phyloP scores from a whole-genome alignment of 2,888 invertebrate species.

The Eupithecia abbreviata region DNA sequence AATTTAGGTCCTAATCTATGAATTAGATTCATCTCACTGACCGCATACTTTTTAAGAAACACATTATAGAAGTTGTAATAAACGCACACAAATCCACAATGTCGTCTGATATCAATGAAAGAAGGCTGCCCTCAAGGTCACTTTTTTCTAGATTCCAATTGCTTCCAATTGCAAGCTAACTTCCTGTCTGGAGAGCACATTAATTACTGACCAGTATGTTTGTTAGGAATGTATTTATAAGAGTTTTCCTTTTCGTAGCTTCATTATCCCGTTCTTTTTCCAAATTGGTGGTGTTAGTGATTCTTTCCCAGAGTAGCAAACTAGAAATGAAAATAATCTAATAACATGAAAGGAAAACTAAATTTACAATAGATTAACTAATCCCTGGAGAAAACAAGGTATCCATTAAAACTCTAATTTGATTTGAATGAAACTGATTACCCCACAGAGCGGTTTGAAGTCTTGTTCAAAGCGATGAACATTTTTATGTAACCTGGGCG shows the following conservation, averaged over 20 bases:
- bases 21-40: neutral
- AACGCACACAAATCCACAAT: neutral
- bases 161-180: slow-evolving; percentile 19
- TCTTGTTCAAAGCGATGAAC: neutral
- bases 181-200: slow-evolving; percentile 12
- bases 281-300: too few species aligned
- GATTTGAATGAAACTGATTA: neutral
- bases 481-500: neutral
- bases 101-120: neutral
- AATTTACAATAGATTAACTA: neutral
- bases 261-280: neutral
- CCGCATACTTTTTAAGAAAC: neutral
- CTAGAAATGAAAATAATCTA: neutral
- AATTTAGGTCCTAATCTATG: neutral
- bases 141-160: slow-evolving; percentile 22
- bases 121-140: slow-evolving; percentile 15
- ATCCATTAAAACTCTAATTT: neutral
- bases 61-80: neutral
- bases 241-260: neutral
- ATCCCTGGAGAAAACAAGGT: neutral
- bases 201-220: slow-evolving; percentile 1
- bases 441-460: neutral
- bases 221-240: neutral
- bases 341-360: neutral
- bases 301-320: too few species aligned